phyloP scores from a whole-genome alignment of 1,140 invertebrate genomes.

The Drosophila teissieri region DNA sequence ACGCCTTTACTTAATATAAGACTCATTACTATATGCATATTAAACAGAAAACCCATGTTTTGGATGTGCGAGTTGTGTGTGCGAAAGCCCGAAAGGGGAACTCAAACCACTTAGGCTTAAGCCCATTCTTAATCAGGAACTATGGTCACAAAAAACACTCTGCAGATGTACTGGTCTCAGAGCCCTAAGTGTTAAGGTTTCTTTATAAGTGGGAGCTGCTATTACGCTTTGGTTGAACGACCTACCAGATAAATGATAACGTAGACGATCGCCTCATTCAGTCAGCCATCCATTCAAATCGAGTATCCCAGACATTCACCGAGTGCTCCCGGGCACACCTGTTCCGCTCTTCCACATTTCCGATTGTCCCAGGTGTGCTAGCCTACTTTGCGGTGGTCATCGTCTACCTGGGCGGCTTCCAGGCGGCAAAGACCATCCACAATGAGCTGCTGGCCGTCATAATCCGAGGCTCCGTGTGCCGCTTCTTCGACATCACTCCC shows the following conservation, averaged over 20 bases:
- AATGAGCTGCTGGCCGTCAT: conserved; percentile 88
- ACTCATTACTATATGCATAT: conserved; percentile 1
- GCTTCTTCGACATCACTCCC: conserved; percentile 95
- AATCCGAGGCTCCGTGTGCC: conserved; percentile 88
- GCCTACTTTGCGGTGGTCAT: conserved; percentile 89
- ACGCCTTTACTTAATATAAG: conserved; percentile 15
- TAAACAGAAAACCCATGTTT: conserved; percentile 5
- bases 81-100: conserved; percentile 30
- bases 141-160: conserved; percentile 37
- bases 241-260: conserved; percentile 22
- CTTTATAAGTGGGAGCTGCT: conserved; percentile 16
- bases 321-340: conserved; percentile 11
- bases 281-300: conserved; percentile 5
- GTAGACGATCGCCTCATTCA: conserved; percentile 37
- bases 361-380: conserved; percentile 86
- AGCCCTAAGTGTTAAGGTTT: conserved; percentile 36
- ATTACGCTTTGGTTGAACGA: conserved; percentile 18
- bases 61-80: conserved; percentile 40
- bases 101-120: conserved; percentile 14
- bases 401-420: conserved; percentile 89
- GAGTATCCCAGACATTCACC: conserved; percentile 3
- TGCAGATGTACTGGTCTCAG: conserved; percentile 53
- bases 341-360: conserved; percentile 33
- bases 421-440: conserved; percentile 89
- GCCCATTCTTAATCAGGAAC: conserved; percentile 18